A percentile compares a stretch with the other conserved stretches of the same genome.
These are phyloP conservation scores for Xyliphius kryptos DNA, from an alignment of 2,113 vertebrate species.

Conservation along the genomic window DNA sequence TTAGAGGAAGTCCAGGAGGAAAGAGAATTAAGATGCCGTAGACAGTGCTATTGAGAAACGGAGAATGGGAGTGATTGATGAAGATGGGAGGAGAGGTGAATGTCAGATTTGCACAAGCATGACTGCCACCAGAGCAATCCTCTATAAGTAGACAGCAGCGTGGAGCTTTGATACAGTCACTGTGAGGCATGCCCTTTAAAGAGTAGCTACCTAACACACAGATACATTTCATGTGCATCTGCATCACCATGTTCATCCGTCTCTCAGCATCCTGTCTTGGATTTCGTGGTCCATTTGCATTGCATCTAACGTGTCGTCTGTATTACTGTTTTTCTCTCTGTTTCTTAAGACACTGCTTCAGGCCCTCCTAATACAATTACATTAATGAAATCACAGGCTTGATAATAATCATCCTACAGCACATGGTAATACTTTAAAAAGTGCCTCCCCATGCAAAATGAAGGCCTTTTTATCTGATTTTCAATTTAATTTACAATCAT, in stretches of 20 bases:
- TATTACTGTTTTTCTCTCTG: neutral
- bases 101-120: conserved; percentile 13
- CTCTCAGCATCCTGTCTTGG: neutral
- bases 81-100: no score
- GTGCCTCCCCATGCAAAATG: no score
- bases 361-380: neutral
- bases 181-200: conserved; percentile 8
- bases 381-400: neutral
- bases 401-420: no score
- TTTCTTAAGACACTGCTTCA: neutral
- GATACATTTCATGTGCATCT: neutral
- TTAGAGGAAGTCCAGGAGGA: conserved; percentile 5
- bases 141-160: conserved; percentile 12
- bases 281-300: neutral
- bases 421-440: no score
- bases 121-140: conserved; percentile 22
- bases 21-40: conserved; percentile 33
- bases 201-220: conserved; percentile 9
- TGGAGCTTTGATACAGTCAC: conserved; percentile 20
- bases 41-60: conserved; percentile 17
- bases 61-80: conserved; percentile 1
- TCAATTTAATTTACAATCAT: no score
- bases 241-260: neutral
- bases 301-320: neutral
- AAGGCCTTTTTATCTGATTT: no score